Percentiles rank a stretch among this genome's conserved stretches.
Evolutionary conservation across 2,797 vertebrate species (phyloP).

Genomic region (Passerculus sandwichensis): DNA sequence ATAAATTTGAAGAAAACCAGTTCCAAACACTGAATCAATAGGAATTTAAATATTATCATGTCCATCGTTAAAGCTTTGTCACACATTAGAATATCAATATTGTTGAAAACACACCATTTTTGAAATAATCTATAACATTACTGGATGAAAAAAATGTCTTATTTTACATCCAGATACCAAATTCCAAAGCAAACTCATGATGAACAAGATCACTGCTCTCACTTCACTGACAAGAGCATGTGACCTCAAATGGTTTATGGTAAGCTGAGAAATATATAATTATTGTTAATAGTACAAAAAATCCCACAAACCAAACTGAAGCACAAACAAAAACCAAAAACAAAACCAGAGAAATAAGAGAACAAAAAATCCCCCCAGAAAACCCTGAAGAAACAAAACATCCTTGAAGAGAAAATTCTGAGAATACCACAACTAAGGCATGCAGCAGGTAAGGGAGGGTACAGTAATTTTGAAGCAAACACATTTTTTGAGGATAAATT

Average conservation of each 20-base stretch:
- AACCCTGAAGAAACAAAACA: not conserved
- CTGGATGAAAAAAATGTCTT: not conserved
- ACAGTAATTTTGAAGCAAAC: not conserved
- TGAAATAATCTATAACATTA: not conserved
- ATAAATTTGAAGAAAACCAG: not conserved
- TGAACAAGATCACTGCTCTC: not conserved
- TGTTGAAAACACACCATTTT: not conserved
- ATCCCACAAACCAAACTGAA: not conserved
- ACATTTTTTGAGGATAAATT: not conserved
- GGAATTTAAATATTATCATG: not conserved
- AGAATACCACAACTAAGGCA: not conserved
- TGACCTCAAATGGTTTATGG: not conserved
- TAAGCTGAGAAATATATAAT: not conserved
- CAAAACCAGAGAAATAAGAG: not conserved
- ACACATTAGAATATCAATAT: not conserved
- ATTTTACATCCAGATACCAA: not conserved
- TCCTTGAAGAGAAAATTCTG: not conserved
- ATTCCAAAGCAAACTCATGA: not conserved
- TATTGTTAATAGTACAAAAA: not conserved
- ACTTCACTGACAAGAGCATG: not conserved
- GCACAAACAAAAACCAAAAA: not conserved
- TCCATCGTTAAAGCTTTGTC: not conserved
- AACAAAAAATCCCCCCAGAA: not conserved
- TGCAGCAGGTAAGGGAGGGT: not conserved
- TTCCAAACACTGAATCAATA: not conserved